phyloP scores from a whole-genome alignment of 2,797 vertebrate genomes.

The Morelia viridis region DNA sequence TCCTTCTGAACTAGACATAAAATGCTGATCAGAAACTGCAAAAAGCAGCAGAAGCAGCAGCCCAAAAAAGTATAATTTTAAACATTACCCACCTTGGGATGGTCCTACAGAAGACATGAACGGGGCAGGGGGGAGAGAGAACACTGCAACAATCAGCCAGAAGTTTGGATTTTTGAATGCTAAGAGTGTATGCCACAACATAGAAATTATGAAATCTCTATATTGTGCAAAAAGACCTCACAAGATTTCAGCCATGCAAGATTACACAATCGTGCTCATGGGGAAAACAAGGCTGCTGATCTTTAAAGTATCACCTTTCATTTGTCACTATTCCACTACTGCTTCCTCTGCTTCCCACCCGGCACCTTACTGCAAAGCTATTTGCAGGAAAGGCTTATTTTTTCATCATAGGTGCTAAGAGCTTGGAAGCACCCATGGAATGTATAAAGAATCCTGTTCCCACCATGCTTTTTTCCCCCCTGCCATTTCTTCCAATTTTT shows the following conservation, averaged over 20 bases:
- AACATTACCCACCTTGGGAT: neutral
- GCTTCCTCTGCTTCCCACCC: neutral
- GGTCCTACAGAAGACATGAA: neutral
- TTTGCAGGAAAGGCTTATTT: neutral
- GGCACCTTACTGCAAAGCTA: neutral
- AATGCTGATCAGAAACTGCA: constrained; percentile 7
- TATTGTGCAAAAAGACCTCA: neutral
- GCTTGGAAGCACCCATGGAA: neutral
- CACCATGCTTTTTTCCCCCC: neutral
- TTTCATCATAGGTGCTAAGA: neutral
- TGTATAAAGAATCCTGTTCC: neutral
- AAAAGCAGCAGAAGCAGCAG: neutral
- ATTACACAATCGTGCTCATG: neutral
- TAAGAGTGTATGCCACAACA: neutral
- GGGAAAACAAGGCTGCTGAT: neutral
- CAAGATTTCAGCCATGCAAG: neutral
- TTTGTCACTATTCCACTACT: neutral
- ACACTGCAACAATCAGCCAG: neutral
- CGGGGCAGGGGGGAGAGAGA: neutral
- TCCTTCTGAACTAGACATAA: constrained; percentile 19
- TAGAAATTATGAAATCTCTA: neutral
- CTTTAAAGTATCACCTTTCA: neutral
- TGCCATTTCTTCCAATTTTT: neutral
- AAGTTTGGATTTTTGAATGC: neutral
- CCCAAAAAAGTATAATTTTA: neutral